phyloP scores from a whole-genome alignment of 1,140 invertebrate genomes.

The Drosophila neocordata region DNA sequence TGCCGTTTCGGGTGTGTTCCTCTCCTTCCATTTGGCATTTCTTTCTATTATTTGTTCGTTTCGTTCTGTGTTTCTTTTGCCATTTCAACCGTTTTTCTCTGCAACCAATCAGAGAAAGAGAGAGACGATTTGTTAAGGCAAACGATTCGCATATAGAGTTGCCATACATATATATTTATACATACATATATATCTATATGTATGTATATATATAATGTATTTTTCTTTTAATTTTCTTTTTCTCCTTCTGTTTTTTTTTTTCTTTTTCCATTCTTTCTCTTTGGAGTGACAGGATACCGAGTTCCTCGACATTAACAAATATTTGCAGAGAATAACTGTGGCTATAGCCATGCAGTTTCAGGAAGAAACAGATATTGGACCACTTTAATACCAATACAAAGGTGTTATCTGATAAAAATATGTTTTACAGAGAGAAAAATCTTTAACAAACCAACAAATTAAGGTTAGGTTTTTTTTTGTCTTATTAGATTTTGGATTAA shows the following conservation, averaged over 20 bases:
- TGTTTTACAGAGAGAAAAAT: too few species aligned
- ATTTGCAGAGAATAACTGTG: constrained; percentile 1
- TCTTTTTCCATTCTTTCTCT: not conserved
- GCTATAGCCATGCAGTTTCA: not conserved
- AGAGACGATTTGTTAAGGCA: constrained; percentile 3
- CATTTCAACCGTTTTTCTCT: constrained; percentile 31
- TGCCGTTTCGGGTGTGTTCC: constrained; percentile 29
- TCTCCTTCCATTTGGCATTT: constrained; percentile 3
- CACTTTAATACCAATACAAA: too few species aligned
- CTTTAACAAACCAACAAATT: too few species aligned
- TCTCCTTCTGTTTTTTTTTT: constrained; percentile 1
- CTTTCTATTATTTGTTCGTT: constrained; percentile 19
- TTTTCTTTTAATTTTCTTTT: constrained; percentile 13
- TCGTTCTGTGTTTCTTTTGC: constrained; percentile 48
- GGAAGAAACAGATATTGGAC: not conserved
- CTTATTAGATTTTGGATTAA: too few species aligned
- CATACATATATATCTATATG: constrained; percentile 1
- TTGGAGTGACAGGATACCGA: not conserved
- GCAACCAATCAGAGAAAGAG: constrained; percentile 39
- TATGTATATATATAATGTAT: constrained; percentile 38
- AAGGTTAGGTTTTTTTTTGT: too few species aligned
- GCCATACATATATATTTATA: constrained; percentile 18
- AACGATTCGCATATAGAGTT: constrained; percentile 3
- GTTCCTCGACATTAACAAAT: constrained; percentile 7
- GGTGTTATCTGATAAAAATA: not conserved